These are phyloP conservation scores for Pipra filicauda DNA, from an alignment of 2,113 vertebrate genomes.

Conservation along the genomic window DNA sequence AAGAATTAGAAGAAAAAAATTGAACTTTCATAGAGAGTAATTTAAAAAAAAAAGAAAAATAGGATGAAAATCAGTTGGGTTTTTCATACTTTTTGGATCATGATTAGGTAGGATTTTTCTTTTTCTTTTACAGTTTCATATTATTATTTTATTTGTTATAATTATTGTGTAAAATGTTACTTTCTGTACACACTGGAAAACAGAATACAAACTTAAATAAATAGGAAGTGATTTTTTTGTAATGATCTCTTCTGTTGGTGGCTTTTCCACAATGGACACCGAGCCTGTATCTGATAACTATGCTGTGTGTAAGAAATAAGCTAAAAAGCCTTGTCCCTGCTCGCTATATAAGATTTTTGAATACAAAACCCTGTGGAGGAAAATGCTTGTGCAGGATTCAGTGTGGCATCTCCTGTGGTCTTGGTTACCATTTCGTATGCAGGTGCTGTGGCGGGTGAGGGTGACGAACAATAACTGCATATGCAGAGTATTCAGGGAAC, in stretches of 20 bases:
- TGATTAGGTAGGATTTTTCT: not conserved
- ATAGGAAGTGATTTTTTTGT: not conserved
- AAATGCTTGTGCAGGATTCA: not conserved
- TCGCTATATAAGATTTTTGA: not conserved
- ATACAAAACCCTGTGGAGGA: not conserved
- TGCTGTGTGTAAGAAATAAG: not conserved
- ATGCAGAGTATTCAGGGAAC: not conserved
- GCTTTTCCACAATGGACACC: not conserved
- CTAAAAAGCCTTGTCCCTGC: not conserved
- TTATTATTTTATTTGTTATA: not conserved
- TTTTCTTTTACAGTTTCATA: not conserved
- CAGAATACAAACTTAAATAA: not conserved
- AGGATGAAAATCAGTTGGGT: not conserved
- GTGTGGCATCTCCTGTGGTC: not conserved
- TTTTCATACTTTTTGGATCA: not conserved
- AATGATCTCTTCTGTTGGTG: not conserved
- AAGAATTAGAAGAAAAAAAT: not conserved
- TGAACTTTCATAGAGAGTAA: not conserved
- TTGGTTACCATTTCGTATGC: rapidly evolving
- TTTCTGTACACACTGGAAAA: not conserved
- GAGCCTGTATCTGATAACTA: not conserved
- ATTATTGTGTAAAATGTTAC: not conserved
- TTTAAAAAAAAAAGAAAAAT: not conserved
- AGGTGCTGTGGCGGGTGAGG: not conserved
- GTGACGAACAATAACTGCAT: not conserved